Base-by-base conservation (phyloP, 2,888 invertebrate species). In the Mimachlamys varia region DNA sequence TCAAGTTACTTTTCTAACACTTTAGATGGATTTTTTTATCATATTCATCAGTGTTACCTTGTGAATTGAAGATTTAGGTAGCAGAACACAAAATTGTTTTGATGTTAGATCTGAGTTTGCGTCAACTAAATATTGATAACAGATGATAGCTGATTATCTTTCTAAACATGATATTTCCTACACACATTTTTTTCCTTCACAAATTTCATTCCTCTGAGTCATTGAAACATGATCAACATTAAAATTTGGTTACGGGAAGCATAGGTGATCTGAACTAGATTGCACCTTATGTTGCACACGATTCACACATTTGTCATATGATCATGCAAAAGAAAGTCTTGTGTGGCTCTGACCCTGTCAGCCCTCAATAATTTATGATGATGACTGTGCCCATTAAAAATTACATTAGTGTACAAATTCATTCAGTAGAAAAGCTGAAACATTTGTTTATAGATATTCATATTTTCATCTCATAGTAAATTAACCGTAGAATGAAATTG, bases 241-340 rank as follows among this genome's bases (percentile, higher is more conserved):
- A 27, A 76, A 33, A 33, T 76, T 76, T 76, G 76, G 76, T 76
- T 76, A 76, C 12, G 76, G 76, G 76, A 76, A 76, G 22, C 76
- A 76, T 13, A 2, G 27, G 33, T 76, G 27, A 27, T 76, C 33
- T 62, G n/a, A 62, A 62, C 4, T n/a, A 62, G n/a, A 10, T n/a
- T n/a, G 17, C 0, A 22, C 62, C n/a, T 62, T 62, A n/a, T 62
- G n/a, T 62, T 62, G 33, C 27, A 76, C 10, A 22, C 27, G 33
- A 27, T 76, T 76, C 33, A 33, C 76, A 33, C 17, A 33, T 76
- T 76, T 76, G 76, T 76, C 76, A 76, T 15, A 12, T 22, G 2
- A 33, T 12, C 53, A 33, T 76, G 33, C 10, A 27, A 76, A 76
- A 33, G 76, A 10, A 15, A 76, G 33, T 22, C 62, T 7, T 12